phyloP scores from a whole-genome alignment of 2,888 invertebrate genomes.

The Acrobasis consociella region DNA sequence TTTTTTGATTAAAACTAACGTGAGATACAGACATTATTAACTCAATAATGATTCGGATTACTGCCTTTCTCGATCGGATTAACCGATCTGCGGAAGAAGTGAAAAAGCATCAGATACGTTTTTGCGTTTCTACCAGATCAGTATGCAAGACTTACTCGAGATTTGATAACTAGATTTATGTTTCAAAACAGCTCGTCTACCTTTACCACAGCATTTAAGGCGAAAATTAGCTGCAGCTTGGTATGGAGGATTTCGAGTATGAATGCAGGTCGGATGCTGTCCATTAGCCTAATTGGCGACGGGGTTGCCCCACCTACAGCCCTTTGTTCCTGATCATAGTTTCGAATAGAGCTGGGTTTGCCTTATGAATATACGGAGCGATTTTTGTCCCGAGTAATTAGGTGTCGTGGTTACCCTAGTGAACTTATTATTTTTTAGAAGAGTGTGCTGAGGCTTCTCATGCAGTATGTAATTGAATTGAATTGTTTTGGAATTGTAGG shows the following conservation, averaged over 20 bases:
- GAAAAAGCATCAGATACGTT: too few relatives aligned
- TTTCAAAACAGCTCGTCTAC: slow-evolving; percentile 45
- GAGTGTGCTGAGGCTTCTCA: background rate
- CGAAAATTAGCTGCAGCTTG: slow-evolving; percentile 79
- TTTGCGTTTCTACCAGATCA: too few relatives aligned
- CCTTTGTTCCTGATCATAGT: slow-evolving; percentile 53
- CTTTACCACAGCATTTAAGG: slow-evolving; percentile 59
- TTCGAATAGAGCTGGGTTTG: slow-evolving; percentile 13
- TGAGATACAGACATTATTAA: too few relatives aligned
- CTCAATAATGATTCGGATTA: too few relatives aligned
- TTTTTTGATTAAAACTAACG: too few relatives aligned
- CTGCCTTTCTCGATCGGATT: too few relatives aligned
- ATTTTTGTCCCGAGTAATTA: slow-evolving; percentile 9
- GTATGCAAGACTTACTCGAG: too few relatives aligned
- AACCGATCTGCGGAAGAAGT: too few relatives aligned
- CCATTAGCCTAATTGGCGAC: slow-evolving; percentile 83
- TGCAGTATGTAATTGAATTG: too few relatives aligned
- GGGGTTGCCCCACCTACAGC: slow-evolving; percentile 54
- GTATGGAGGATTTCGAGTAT: slow-evolving; percentile 77
- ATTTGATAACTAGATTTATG: background rate
- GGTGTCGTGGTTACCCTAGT: slow-evolving; percentile 11
- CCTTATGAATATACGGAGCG: slow-evolving; percentile 3
- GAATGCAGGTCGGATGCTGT: slow-evolving; percentile 78
- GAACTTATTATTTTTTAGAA: slow-evolving; percentile 1
- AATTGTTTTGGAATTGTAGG: too few relatives aligned